These are phyloP conservation scores for Grapholita molesta DNA, from an alignment of 1,140 invertebrate genomes.

Conservation along the genomic window DNA sequence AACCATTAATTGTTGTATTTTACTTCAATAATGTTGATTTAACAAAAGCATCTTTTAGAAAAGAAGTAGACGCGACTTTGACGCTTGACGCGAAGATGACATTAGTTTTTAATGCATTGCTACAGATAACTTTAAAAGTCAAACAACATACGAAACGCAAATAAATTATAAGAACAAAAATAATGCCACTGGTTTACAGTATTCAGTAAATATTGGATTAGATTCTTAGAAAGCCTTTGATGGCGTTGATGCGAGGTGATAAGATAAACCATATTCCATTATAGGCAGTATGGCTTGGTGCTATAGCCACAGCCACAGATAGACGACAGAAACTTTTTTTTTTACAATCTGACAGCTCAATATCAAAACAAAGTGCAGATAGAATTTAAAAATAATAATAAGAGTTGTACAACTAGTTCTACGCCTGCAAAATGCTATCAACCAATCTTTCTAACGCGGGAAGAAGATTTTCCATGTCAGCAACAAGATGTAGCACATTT, in stretches of 20 bases:
- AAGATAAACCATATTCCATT: too few relatives aligned
- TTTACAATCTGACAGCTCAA: not conserved
- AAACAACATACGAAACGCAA: not conserved
- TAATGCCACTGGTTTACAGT: not conserved
- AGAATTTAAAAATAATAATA: not conserved
- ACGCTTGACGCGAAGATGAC: constrained; percentile 6
- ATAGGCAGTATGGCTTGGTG: too few relatives aligned
- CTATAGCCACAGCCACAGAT: not conserved
- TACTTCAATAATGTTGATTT: not conserved
- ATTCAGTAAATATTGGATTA: too few relatives aligned
- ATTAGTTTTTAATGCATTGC: not conserved
- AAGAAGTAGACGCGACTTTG: not conserved
- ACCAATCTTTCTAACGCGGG: constrained; percentile 6
- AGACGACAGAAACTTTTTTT: too few relatives aligned
- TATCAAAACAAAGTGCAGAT: not conserved
- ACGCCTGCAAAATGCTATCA: not conserved
- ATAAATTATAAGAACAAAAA: not conserved
- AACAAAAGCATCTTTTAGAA: constrained; percentile 1
- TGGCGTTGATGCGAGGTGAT: too few relatives aligned
- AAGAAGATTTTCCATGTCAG: constrained; percentile 31
- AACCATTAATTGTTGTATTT: constrained; percentile 19
- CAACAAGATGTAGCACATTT: constrained; percentile 33
- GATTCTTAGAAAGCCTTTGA: too few relatives aligned
- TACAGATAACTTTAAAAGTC: not conserved
- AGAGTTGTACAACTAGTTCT: not conserved